These are phyloP conservation scores for Neopipo cinnamomea DNA, from an alignment of 2,113 vertebrate species.

Conservation along the genomic window DNA sequence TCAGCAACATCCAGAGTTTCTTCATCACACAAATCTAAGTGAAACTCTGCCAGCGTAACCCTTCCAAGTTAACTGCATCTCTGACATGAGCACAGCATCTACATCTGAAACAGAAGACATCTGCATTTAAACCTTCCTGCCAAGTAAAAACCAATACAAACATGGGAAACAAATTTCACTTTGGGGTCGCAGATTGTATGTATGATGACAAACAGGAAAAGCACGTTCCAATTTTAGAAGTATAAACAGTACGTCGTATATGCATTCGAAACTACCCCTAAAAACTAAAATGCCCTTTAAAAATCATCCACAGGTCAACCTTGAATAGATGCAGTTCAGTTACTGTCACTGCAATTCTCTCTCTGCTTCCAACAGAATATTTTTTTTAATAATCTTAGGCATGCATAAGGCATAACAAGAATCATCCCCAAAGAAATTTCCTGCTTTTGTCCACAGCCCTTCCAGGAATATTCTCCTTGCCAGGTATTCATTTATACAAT, in stretches of 20 bases:
- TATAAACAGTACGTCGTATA: not conserved
- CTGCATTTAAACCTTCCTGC: not conserved
- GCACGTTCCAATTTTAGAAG: not conserved
- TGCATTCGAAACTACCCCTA: not conserved
- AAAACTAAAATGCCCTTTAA: not conserved
- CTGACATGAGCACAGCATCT: not conserved
- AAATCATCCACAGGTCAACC: not conserved
- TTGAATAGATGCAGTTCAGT: not conserved
- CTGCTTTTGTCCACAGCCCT: not conserved
- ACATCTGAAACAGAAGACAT: not conserved
- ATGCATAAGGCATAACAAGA: not conserved
- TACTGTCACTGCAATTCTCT: not conserved
- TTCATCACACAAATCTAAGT: not conserved
- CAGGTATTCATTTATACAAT: not conserved
- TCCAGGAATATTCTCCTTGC: not conserved
- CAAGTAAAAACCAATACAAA: not conserved
- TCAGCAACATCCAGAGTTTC: not conserved
- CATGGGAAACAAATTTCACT: not conserved
- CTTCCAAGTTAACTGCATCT: not conserved
- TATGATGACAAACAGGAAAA: not conserved
- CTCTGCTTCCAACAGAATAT: not conserved
- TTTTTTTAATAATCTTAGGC: not conserved
- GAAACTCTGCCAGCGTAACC: not conserved
- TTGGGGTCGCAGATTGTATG: fast-evolving
- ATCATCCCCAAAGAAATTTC: not conserved